A percentile compares a stretch with the other conserved stretches of the same genome.
Evolutionary conservation across 2,888 invertebrate genomes (phyloP).

Genomic region (Oscheius sp.): DNA sequence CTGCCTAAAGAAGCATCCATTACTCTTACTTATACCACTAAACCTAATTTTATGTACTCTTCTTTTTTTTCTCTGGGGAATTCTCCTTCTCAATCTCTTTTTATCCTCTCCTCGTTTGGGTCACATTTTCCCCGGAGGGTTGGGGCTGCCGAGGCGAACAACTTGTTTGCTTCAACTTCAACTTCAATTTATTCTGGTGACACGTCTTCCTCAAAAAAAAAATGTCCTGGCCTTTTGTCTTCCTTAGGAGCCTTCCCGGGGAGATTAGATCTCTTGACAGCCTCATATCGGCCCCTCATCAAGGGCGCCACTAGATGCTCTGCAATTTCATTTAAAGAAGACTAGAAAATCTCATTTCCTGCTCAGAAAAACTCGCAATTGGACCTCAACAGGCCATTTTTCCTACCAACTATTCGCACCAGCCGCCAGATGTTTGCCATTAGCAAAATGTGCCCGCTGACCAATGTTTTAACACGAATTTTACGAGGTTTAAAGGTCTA

Average conservation of each 20-base stretch:
- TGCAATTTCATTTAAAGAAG: not conserved
- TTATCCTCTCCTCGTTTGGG: not conserved
- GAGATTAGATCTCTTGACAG: conserved; percentile 28
- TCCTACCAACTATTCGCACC: too few relatives aligned
- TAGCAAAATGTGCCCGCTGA: too few relatives aligned
- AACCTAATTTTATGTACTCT: not conserved
- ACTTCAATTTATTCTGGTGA: not conserved
- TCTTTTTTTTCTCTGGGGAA: not conserved
- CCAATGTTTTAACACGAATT: too few relatives aligned
- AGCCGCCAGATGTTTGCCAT: too few relatives aligned
- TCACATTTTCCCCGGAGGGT: not conserved
- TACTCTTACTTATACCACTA: conserved; percentile 13
- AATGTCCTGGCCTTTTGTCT: not conserved
- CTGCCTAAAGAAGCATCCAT: conserved; percentile 24
- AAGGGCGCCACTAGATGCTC: conserved; percentile 10
- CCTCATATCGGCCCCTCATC: conserved; percentile 14
- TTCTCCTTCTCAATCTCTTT: not conserved
- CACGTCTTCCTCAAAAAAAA: not conserved
- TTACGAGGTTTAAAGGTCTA: too few relatives aligned
- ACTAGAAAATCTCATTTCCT: conserved; percentile 9
- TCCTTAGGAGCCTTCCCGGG: not conserved
- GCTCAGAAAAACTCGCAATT: not conserved
- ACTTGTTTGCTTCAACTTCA: not conserved
- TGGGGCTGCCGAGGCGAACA: not conserved
- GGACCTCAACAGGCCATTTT: too few relatives aligned